Percentiles rank a stretch among this genome's conserved stretches.
Evolutionary conservation across 1,140 invertebrate species (phyloP).

Genomic region (Caerostris darwini): DNA sequence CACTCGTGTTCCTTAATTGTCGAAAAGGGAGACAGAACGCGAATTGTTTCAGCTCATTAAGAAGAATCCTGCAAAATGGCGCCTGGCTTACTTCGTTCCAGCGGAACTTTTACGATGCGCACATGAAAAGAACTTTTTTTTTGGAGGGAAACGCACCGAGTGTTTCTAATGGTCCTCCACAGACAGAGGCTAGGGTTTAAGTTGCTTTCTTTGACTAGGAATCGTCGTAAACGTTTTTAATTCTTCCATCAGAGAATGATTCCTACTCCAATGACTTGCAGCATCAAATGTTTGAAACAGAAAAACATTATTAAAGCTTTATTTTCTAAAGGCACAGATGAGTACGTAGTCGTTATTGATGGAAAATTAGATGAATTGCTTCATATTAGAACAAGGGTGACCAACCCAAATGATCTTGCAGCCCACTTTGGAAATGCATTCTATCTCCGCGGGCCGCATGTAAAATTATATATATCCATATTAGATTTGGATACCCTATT

Average conservation of each 20-base stretch:
- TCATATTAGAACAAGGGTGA: too few relatives aligned
- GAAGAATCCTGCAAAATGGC: neutral
- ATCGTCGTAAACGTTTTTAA: neutral
- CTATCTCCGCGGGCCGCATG: too few relatives aligned
- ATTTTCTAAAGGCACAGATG: too few relatives aligned
- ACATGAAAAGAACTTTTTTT: neutral
- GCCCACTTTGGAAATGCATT: too few relatives aligned
- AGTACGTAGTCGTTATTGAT: too few relatives aligned
- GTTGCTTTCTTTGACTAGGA: neutral
- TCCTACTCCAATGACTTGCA: too few relatives aligned
- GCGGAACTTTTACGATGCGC: neutral
- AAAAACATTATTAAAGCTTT: too few relatives aligned
- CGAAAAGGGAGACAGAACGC: neutral
- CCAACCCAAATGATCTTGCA: too few relatives aligned
- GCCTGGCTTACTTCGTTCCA: neutral
- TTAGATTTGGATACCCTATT: too few relatives aligned
- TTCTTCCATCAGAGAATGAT: neutral
- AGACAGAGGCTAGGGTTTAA: neutral
- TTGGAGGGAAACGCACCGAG: neutral
- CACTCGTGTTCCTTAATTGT: neutral
- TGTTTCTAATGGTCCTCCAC: neutral
- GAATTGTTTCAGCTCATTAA: conserved; percentile 2
- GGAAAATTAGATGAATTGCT: too few relatives aligned
- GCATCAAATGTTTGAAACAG: too few relatives aligned
- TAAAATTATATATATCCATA: too few relatives aligned